Evolutionary conservation across 2,113 vertebrate species (phyloP), one percentile per base, ranked within the genome.

Genomic region (Eupsittula cactorum): DNA sequence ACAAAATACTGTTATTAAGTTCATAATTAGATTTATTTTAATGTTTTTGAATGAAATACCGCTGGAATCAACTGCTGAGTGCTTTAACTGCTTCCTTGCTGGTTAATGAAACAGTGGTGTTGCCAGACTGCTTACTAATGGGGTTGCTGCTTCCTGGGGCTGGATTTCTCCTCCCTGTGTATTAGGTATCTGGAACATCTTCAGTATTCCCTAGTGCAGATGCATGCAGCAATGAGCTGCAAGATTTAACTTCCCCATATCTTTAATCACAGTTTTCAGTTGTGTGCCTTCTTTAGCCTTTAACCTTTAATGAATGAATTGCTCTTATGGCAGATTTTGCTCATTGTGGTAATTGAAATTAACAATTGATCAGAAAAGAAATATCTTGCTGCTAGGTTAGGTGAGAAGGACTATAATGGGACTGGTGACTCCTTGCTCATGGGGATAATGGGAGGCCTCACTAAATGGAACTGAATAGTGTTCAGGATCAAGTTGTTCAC

Each of bases 1-100:
- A 28, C 49, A 79, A 91, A 93, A 91, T 79, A 41, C 25, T 18
- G n/a, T 91, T 88, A 79, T 27, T 93, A 57, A 62, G 23, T 71
- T 88, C 4, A 2, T 91, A 96, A 91, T 91, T 46, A 78, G 55
- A 91, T 92, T 92, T 88, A 75, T 82, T 91, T 85, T 96, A 92
- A 78, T 82, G 19, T 65, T 70, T 78, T 69, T 75, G 83, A 90
- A 63, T 29, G 23, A 74, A 91, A 82, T 91, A 65, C 44, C 35
- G 82, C 67, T 93, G 84, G 62, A 88, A 86, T 91, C 25, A 85
- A 47, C 79, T 82, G 28, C 60, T 46, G 29, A 68, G n/a, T 69
- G 75, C 70, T 85, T 92, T 74, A 88, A 82, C 75, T 82, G 29
- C 75, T 78, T 94, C 62, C 80, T 70, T 70, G 62, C 60, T 93